Base-by-base conservation (phyloP, 2,888 invertebrate species). In the Agrotis segetum region DNA sequence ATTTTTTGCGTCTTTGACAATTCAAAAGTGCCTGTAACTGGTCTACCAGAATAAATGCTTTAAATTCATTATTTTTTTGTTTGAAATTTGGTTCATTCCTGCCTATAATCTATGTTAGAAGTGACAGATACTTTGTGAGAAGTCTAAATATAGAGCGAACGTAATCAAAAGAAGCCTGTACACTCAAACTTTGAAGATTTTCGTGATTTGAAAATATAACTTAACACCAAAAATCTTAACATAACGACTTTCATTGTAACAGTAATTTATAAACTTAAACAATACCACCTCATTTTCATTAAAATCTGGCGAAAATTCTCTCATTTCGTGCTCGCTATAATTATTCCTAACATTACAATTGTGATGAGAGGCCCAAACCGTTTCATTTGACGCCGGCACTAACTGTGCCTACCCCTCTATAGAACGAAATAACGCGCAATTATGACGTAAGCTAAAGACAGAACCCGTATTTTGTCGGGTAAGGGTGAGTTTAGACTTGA, bases 381-480 rank as follows among this genome's bases (percentile, higher is more conserved):
- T 81, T 83, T 76, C 71, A 73, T 82, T 82, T 67, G 71, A 67
- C 63, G 66, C 34, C 53, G 58, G 49, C 67, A 53, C 77, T 81
- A 58, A 82, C 82, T 44, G 60, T 77, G 19, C 19, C 67, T 63
- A 49, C 73, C 68, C 62, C 50, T 24, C 68, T 62, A 60, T 73
- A 75, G 69, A 59, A 79, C 77, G 67, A 85, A 84, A 85, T 84
- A 83, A 74, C 56, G 71, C 77, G 79, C 69, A 81, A 81, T 84
- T 84, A 83, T 83, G 79, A 81, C 74, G 64, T 76, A 72, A 59
- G 67, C 74, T 73, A 77, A 83, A 85, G 74, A 83, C 83, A 74
- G 72, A 17, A 60, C 65, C 66, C 71, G 66, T 76, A 69, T 83
- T 81, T 83, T 77, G 77, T 56, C 16, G 29, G 29, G 40, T 80